phyloP scores from a whole-genome alignment of 2,888 invertebrate species.

The Camponotus fellah region DNA sequence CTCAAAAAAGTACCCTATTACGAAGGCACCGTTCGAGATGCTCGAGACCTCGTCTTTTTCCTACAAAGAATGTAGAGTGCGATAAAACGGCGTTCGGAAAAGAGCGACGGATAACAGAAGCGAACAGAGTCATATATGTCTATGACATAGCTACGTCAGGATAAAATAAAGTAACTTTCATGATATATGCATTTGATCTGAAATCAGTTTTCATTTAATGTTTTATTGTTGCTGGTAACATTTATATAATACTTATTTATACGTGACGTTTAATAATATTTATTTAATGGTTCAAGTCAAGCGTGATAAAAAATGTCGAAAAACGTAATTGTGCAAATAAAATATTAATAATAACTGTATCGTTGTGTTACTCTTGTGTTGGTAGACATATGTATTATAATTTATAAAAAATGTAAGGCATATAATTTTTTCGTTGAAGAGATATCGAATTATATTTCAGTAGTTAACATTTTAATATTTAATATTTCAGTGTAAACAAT shows the following conservation, averaged over 20 bases:
- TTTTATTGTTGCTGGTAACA: constrained; percentile 1
- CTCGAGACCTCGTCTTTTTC: constrained; percentile 34
- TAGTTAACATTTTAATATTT: not conserved
- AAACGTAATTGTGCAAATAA: not conserved
- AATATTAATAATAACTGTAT: constrained; percentile 27
- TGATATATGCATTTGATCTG: constrained; percentile 39
- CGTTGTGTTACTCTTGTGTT: not conserved
- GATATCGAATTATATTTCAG: not conserved
- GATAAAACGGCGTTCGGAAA: constrained; percentile 57
- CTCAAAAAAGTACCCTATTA: constrained; percentile 54
- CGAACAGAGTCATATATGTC: constrained; percentile 39
- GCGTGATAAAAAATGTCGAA: not conserved
- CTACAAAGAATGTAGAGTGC: constrained; percentile 36
- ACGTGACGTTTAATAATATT: not conserved
- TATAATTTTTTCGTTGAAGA: not conserved
- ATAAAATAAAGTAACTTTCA: constrained; percentile 58
- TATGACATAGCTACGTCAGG: constrained; percentile 61
- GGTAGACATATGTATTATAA: not conserved
- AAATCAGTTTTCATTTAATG: constrained; percentile 64
- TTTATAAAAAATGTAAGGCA: not conserved
- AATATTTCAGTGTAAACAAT: too few relatives aligned
- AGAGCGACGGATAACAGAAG: constrained; percentile 34
- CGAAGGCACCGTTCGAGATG: constrained; percentile 42
- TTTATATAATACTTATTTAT: not conserved
- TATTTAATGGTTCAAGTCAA: constrained; percentile 7